Evolutionary conservation across 2,113 vertebrate genomes (phyloP).

Genomic region (Otocyon megalotis): DNA sequence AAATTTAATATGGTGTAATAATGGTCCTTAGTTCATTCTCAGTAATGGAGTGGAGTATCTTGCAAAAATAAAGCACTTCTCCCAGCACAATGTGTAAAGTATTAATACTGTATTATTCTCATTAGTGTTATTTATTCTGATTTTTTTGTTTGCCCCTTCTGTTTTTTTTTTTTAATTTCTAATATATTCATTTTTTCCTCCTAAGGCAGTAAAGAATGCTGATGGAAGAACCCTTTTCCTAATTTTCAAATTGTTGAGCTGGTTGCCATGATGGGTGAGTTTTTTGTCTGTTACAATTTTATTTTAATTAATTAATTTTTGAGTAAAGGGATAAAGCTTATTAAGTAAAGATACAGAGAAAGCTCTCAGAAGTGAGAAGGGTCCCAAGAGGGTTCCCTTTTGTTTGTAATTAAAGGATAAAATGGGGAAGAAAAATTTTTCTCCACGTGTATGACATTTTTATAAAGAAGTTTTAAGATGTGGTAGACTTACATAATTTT

Average conservation of each 20-base stretch:
- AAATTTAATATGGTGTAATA: conserved; percentile 26
- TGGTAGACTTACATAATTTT: conserved; percentile 35
- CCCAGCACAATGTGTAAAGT: neutral
- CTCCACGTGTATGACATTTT: neutral
- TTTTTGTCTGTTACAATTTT: neutral
- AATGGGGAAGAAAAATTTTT: neutral
- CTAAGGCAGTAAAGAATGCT: conserved; percentile 92
- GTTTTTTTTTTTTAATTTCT: conserved; percentile 15
- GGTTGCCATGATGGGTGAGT: conserved; percentile 95
- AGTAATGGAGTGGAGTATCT: neutral
- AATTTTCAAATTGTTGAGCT: conserved; percentile 89
- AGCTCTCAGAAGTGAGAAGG: no score
- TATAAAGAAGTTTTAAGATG: conserved; percentile 45
- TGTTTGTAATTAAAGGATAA: conserved; percentile 41
- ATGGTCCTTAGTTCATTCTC: neutral
- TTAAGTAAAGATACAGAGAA: no score
- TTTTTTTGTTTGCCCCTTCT: neutral
- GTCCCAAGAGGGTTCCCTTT: neutral
- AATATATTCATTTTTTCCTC: conserved; percentile 47
- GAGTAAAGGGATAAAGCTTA: no score
- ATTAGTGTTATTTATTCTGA: conserved; percentile 12
- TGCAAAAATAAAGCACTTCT: neutral
- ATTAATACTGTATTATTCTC: neutral
- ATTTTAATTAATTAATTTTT: no score
- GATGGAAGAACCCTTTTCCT: conserved; percentile 92